phyloP scores from a whole-genome alignment of 1,140 invertebrate genomes.

The Lycorma delicatula region DNA sequence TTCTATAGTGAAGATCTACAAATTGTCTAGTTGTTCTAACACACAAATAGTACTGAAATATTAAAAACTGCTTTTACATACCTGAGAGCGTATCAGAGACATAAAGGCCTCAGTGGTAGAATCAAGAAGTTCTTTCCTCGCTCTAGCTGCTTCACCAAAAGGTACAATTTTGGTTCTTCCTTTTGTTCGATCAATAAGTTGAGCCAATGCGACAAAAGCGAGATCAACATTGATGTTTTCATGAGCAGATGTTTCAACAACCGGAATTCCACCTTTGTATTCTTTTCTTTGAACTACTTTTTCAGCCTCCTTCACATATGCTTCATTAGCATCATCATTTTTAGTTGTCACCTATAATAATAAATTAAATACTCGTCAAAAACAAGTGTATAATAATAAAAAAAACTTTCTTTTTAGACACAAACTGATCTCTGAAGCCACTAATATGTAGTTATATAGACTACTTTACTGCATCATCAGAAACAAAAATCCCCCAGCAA shows the following conservation, averaged over 20 bases:
- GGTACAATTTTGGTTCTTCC: conserved; percentile 62
- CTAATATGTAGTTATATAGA: too few species aligned
- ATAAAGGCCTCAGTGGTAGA: conserved; percentile 81
- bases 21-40: too few species aligned
- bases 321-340: conserved; percentile 86
- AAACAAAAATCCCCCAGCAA: too few species aligned
- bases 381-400: too few species aligned
- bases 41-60: too few species aligned
- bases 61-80: too few species aligned
- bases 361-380: neutral
- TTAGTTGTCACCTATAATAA: conserved; percentile 72
- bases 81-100: conserved; percentile 69
- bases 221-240: conserved; percentile 95
- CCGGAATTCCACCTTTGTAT: conserved; percentile 76
- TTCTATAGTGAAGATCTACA: too few species aligned
- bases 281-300: conserved; percentile 83
- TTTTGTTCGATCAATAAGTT: conserved; percentile 77
- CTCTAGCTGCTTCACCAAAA: conserved; percentile 77
- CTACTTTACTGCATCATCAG: too few species aligned
- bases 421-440: too few species aligned
- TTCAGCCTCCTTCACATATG: conserved; percentile 82
- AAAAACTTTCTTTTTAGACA: too few species aligned
- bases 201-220: conserved; percentile 85
- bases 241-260: conserved; percentile 92
- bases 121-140: conserved; percentile 81